Evolutionary conservation across 1,140 invertebrate species (phyloP).

Genomic region (Drosophila carrolli): DNA sequence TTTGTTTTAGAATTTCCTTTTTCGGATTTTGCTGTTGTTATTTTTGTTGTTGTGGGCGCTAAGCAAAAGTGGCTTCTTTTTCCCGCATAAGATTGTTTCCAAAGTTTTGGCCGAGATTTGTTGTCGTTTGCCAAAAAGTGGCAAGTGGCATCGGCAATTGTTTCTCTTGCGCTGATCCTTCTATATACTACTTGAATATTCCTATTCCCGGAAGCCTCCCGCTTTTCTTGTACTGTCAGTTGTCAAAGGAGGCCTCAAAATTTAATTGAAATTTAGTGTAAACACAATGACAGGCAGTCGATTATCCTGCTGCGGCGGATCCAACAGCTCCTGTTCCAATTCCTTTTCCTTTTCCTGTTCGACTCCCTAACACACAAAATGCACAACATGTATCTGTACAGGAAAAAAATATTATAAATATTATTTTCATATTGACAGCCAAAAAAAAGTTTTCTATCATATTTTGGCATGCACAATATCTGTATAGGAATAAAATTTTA

Average conservation of each 20-base stretch:
- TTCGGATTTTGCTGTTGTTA: constrained; percentile 31
- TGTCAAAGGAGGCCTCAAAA: constrained; percentile 72
- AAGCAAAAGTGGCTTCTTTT: constrained; percentile 77
- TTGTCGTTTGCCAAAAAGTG: constrained; percentile 52
- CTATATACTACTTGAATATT: constrained; percentile 15
- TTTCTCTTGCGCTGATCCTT: constrained; percentile 46
- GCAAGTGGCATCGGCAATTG: constrained; percentile 72
- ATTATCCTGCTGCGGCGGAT: constrained; percentile 61
- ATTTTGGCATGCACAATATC: no score
- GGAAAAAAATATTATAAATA: constrained; percentile 11
- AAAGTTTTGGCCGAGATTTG: constrained; percentile 78
- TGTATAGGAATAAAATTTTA: no score
- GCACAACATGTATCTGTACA: constrained; percentile 16
- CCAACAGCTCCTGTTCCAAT: constrained; percentile 18
- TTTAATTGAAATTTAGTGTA: constrained; percentile 83
- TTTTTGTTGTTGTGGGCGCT: constrained; percentile 36
- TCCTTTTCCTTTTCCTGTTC: constrained; percentile 26
- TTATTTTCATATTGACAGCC: no score
- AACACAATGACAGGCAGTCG: constrained; percentile 78
- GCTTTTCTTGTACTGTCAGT: constrained; percentile 48
- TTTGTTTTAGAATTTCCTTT: constrained; percentile 14
- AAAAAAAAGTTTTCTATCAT: no score
- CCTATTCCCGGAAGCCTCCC: background rate
- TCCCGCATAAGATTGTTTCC: constrained; percentile 68
- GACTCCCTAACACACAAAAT: constrained; percentile 3